Evolutionary conservation across 2,113 vertebrate species (phyloP), one percentile per base, ranked within the genome.

Genomic region (Emydocephalus ijimae): DNA sequence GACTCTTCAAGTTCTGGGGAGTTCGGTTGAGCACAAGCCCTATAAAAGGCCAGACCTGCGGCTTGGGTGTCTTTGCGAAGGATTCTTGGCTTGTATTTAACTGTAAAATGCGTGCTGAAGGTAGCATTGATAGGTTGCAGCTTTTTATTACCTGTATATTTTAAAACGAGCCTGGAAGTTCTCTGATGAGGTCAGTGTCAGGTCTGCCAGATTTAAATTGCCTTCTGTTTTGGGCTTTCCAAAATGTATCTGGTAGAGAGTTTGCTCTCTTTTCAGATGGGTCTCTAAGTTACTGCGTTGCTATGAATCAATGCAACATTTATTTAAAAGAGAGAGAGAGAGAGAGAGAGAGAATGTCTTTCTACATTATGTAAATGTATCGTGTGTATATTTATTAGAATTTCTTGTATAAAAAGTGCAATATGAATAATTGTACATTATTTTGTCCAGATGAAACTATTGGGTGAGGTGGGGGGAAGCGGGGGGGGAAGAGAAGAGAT

Each of bases 341-440:
- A 43, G 43, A 57, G 43, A 57, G 23, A 59, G 57, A 92, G 95
- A 97, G 95, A 97, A 97, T 97, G 92, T 96, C 69, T 96, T 97
- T 97, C 94, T 96, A 94, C 97, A 94, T 98, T 39, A 95, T 97
- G 97, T 98, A 98, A 97, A 98, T 98, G 96, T 98, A 98, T 98
- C 98, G 97, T 98, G 97, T 98, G 98, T 98, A 97, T 99, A 99
- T 99, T 99, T 99, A 99, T 99, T 99, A 98, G 94, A 96, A 96
- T 97, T 97, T 97, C 97, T 97, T 98, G 98, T 98, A 96, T 97
- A 98, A 98, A 97, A 98, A 98, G 98, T 98, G 98, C 98, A 98
- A 98, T 98, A 98, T 97, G 97, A 97, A 96, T 97, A 97, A 98
- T 94, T 98, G 97, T 98, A 98, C 97, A 98, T 98, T 96, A 95